Base-by-base conservation (phyloP, 2,888 invertebrate genomes). In the Erpobdella octoculata region DNA sequence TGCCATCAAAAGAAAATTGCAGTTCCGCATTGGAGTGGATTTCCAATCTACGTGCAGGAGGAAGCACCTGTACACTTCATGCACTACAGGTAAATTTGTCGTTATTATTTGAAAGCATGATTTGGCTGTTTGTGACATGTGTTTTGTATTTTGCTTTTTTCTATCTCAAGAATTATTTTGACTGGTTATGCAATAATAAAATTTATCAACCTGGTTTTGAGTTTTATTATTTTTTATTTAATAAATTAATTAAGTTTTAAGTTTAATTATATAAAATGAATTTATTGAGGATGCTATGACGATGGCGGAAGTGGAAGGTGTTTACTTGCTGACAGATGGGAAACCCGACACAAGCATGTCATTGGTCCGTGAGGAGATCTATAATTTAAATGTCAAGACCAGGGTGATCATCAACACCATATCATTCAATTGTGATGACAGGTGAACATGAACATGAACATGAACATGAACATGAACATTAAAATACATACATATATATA, bases 311-410 rank as follows among this genome's bases (percentile, higher is more conserved):
- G 76, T 82, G 41, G 80, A 81, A 35, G 80, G 81, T 0, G 78
- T 83, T n/a, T 83, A 83, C 75, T 75, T 83, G 73, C 75, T 83
- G 75, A 83, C 81, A n/a, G 83, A 83, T 73, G 83, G 83, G 18
- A 83, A 83, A 75, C 83, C 83, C n/a, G 83, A 83, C 75, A 80
- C 80, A 3, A 83, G 82, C 75, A 83, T 82, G 15, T 78, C 81
- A 4, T 74, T 80, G 64, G 81, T 83, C 2, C 78, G 83, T 25
- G 75, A 79, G 59, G 79, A 81, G 72, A 80, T 83, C 33, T 78
- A 78, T 4, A 78, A 77, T 46, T 78, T 82, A 78, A 82, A 82
- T 71, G 71, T 75, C 18, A 76, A 79, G 31, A 76, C 81, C 61
- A 74, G 78, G 4, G 76, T 83, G 9, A 77, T 76, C 8, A 78